phyloP scores from a whole-genome alignment of 2,113 vertebrate genomes.

The Myodes glareolus region DNA sequence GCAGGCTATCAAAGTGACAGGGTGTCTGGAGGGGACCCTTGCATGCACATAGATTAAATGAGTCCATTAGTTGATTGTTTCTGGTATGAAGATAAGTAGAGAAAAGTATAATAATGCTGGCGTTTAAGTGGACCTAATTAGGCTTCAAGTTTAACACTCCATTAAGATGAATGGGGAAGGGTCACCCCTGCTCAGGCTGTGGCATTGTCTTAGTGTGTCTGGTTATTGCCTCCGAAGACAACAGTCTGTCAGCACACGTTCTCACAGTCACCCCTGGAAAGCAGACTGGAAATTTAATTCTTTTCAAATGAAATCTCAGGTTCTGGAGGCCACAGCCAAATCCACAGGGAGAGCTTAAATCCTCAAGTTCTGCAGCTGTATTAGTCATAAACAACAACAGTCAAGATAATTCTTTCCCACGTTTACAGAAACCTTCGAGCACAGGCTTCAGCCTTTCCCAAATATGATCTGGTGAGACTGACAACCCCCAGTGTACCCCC shows the following conservation, averaged over 20 bases:
- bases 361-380: slow-evolving; percentile 70
- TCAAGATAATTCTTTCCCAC: slow-evolving; percentile 55
- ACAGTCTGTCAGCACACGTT: slow-evolving; percentile 19
- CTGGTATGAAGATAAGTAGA: slow-evolving; percentile 66
- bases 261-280: slow-evolving; percentile 66
- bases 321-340: slow-evolving; percentile 73
- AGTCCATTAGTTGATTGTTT: slow-evolving; percentile 73
- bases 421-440: slow-evolving; percentile 28
- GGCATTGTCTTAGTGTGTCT: slow-evolving; percentile 77
- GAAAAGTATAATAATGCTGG: slow-evolving; percentile 66
- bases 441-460: slow-evolving; percentile 23
- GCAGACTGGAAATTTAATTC: slow-evolving; percentile 73
- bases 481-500: slow-evolving; percentile 7
- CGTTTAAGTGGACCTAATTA: slow-evolving; percentile 78
- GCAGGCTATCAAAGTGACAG: slow-evolving; percentile 62
- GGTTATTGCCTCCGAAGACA: slow-evolving; percentile 74
- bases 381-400: slow-evolving; percentile 72
- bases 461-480: slow-evolving; percentile 11
- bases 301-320: slow-evolving; percentile 78
- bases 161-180: slow-evolving; percentile 73
- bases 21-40: slow-evolving; percentile 62
- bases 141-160: slow-evolving; percentile 77
- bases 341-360: slow-evolving; percentile 65
- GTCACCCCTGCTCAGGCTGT: slow-evolving; percentile 65
- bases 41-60: not conserved